Evolutionary conservation across 1,140 invertebrate species (phyloP).

Genomic region (Lethrus apterus): DNA sequence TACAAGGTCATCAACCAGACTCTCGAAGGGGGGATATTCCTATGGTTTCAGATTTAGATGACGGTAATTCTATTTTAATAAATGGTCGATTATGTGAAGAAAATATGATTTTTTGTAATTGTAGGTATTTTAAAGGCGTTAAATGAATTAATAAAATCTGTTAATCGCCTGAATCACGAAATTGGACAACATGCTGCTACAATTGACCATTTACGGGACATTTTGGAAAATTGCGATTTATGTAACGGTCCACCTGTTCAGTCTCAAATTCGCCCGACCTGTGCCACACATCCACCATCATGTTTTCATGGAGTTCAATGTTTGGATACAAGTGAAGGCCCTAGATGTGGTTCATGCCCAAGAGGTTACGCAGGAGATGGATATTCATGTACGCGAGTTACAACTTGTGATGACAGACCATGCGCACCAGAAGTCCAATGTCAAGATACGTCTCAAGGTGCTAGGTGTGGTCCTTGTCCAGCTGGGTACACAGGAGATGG

Average conservation of each 20-base stretch:
- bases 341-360: slow-evolving; percentile 69
- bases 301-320: slow-evolving; percentile 75
- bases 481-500: slow-evolving; percentile 70
- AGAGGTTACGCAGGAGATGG: slow-evolving; percentile 70
- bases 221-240: slow-evolving; percentile 71
- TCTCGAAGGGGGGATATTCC: slow-evolving; percentile 73
- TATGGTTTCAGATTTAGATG: slow-evolving; percentile 57
- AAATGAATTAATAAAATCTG: slow-evolving; percentile 63
- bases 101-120: slow-evolving; percentile 39
- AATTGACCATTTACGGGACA: slow-evolving; percentile 58
- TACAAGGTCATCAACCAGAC: slow-evolving; percentile 25
- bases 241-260: slow-evolving; percentile 41
- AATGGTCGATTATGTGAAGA: neutral
- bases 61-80: slow-evolving; percentile 41
- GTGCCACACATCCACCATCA: slow-evolving; percentile 37
- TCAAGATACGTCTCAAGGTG: slow-evolving; percentile 61
- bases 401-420: slow-evolving; percentile 48
- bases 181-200: slow-evolving; percentile 63
- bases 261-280: slow-evolving; percentile 25
- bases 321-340: slow-evolving; percentile 61
- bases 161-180: slow-evolving; percentile 62
- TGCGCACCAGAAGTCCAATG: slow-evolving; percentile 75
- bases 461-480: slow-evolving; percentile 69
- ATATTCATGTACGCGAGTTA: slow-evolving; percentile 52
- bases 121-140: slow-evolving; percentile 59